Base-by-base conservation (phyloP, 1,140 invertebrate genomes). In the Wasmannia auropunctata region DNA sequence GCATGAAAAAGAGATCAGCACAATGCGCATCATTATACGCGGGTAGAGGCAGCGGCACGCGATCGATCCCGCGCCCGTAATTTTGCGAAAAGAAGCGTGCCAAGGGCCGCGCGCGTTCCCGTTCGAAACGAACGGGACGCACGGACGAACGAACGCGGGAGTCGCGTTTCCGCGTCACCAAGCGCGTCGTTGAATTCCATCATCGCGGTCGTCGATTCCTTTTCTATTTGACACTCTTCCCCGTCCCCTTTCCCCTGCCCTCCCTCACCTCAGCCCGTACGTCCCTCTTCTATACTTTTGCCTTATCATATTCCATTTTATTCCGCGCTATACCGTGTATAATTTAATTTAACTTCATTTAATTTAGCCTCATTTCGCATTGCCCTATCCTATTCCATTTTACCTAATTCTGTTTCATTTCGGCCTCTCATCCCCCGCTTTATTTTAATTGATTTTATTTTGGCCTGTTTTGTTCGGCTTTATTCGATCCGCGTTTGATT, bases 1-100 rank as follows among this genome's bases (percentile, higher is more conserved):
- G 79, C 79, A 83, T 83, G 79, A 72, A 72, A 83, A 83, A 83
- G 79, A 72, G 79, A 83, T 83, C 79, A 60, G 79, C 67, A 83
- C 79, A 83, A 83, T 83, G 79, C 79, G 79, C 79, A 83, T 83
- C 79, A 83, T 83, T 83, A 83, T 60, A 72, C 51, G 25, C 65
- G 65, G 62, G 16, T 28, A 11, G 31, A 54, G 34, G 77, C 65
- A 31, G 77, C 65, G 11, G 37, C 34, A 22, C 40, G 40, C 31
- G 62, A 83, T 83, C 79, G 79, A 83, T 83, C 37, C n/a, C 25
- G 51, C n/a, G 31, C n/a, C 31, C 19, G 67, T 72, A 83, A 83
- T 83, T 72, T 83, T 72, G 79, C 65, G 79, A 72, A 43, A 83
- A 72, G 79, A 83, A 83, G 51, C 79, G 79, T 83, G 79, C 79